Evolutionary conservation across 2,113 vertebrate species (phyloP).

Genomic region (Pagrus major): DNA sequence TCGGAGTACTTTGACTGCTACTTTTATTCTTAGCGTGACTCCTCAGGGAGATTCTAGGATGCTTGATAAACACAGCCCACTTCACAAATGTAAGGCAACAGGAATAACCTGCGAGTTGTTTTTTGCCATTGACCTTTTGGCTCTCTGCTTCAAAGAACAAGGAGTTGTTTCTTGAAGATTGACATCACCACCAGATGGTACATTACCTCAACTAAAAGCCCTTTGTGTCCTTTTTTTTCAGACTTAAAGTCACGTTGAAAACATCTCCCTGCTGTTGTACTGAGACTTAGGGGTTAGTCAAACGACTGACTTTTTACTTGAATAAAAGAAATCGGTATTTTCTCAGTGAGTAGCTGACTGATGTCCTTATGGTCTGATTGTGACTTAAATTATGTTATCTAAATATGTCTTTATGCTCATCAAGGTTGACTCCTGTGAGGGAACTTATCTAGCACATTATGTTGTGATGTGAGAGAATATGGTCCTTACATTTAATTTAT

Average conservation of each 20-base stretch:
- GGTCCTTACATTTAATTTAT: background rate
- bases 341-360: background rate
- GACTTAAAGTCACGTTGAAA: background rate
- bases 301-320: background rate
- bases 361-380: background rate
- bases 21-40: slow-evolving; percentile 11
- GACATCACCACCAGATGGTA: slow-evolving; percentile 13
- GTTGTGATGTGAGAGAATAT: background rate
- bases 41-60: slow-evolving; percentile 1
- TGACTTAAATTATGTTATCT: background rate
- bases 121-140: slow-evolving; percentile 28
- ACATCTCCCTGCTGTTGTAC: background rate
- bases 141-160: slow-evolving; percentile 1
- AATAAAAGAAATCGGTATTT: background rate
- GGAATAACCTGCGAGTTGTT: background rate
- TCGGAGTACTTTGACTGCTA: slow-evolving; percentile 18
- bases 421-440: background rate
- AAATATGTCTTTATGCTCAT: background rate
- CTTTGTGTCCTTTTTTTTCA: background rate
- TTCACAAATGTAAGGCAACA: slow-evolving; percentile 16
- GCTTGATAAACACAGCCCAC: background rate
- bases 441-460: background rate
- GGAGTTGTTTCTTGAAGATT: background rate
- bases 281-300: background rate
- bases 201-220: background rate